Percentiles rank a stretch among this genome's conserved stretches.
phyloP scores from a whole-genome alignment of 1,140 invertebrate genomes.

The Acyrthosiphon pisum region DNA sequence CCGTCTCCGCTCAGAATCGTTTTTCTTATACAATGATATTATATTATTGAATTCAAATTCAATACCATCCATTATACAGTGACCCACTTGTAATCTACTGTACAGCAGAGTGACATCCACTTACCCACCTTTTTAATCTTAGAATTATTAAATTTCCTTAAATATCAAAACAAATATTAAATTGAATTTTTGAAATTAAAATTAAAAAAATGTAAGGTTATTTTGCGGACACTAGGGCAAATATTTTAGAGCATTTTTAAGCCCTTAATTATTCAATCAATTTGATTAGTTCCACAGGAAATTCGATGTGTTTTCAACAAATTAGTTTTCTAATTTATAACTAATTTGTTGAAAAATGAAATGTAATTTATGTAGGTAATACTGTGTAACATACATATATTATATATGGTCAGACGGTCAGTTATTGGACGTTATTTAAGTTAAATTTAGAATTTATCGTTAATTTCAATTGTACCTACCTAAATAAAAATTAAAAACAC shows the following conservation, averaged over 20 bases:
- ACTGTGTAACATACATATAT: background rate
- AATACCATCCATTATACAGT: too few relatives aligned
- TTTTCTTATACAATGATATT: too few relatives aligned
- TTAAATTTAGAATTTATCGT: background rate
- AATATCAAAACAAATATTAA: background rate
- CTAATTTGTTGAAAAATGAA: too few relatives aligned
- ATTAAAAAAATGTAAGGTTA: too few relatives aligned
- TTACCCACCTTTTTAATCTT: too few relatives aligned
- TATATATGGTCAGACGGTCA: background rate
- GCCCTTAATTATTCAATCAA: background rate
- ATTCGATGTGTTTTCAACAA: background rate
- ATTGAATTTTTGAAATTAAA: background rate
- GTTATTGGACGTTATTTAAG: background rate
- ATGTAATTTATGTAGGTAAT: background rate
- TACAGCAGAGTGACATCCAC: too few relatives aligned
- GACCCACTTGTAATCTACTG: too few relatives aligned
- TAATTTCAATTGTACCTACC: background rate
- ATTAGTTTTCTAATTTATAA: too few relatives aligned
- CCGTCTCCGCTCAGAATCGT: too few relatives aligned
- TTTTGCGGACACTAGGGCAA: too few relatives aligned
- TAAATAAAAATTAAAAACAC: background rate
- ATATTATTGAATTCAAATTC: too few relatives aligned
- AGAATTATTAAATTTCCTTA: background rate
- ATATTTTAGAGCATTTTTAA: too few relatives aligned
- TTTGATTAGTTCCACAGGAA: background rate